Percentiles rank a stretch among this genome's conserved stretches.
Evolutionary conservation across 2,113 vertebrate species (phyloP).

Genomic region (Hylia prasina): DNA sequence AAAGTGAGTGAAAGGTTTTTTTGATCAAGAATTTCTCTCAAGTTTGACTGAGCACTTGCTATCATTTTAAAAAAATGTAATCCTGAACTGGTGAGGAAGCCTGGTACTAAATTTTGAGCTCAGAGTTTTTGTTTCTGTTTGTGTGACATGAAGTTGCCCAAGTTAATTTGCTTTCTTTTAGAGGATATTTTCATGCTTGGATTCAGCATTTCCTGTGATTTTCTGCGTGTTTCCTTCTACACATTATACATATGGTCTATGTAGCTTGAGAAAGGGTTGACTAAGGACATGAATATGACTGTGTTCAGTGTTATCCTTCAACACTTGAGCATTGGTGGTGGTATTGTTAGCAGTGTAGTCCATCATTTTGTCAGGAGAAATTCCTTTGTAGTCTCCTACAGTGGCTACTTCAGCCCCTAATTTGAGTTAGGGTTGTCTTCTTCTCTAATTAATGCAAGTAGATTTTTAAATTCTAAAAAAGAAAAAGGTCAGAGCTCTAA

Average conservation of each 20-base stretch:
- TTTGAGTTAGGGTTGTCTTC: not conserved
- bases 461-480: not conserved
- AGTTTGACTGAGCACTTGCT: not conserved
- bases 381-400: not conserved
- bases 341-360: not conserved
- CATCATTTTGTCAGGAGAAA: not conserved
- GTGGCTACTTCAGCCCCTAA: not conserved
- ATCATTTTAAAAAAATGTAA: not conserved
- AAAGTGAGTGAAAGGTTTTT: not conserved
- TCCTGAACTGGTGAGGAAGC: not conserved
- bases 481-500: not conserved
- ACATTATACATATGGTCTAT: not conserved
- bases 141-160: not conserved
- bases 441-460: not conserved
- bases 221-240: not conserved
- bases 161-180: not conserved
- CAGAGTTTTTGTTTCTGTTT: not conserved
- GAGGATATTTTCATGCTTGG: not conserved
- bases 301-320: not conserved
- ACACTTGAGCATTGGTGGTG: not conserved
- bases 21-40: not conserved
- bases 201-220: not conserved
- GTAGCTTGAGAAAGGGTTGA: not conserved
- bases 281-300: not conserved
- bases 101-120: not conserved